phyloP scores from a whole-genome alignment of 1,140 invertebrate genomes.

The Goniozus legneri region DNA sequence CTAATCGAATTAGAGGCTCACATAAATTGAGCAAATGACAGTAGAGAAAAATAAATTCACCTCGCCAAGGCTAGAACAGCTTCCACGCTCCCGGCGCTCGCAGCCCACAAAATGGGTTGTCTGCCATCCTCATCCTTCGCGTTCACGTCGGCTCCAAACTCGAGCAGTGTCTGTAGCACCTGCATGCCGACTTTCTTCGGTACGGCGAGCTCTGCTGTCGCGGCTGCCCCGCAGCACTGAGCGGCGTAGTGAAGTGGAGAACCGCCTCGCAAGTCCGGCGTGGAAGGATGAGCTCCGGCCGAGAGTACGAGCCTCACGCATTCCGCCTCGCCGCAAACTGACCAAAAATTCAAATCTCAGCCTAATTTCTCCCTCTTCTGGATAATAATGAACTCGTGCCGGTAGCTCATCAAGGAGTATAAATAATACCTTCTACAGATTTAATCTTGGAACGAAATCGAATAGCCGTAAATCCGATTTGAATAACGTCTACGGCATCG shows the following conservation, averaged over 20 bases:
- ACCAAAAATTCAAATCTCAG: background rate
- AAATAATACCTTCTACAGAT: no score
- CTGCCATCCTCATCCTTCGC: slow-evolving; percentile 87
- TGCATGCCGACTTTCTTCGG: slow-evolving; percentile 65
- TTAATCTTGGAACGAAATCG: no score
- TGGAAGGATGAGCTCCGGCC: slow-evolving; percentile 77
- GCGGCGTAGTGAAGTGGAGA: slow-evolving; percentile 96
- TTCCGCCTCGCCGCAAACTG: slow-evolving; percentile 87
- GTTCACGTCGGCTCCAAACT: slow-evolving; percentile 76
- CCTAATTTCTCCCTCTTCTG: background rate
- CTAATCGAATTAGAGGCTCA: no score
- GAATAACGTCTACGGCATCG: no score
- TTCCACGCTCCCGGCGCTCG: slow-evolving; percentile 90
- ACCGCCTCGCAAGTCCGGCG: slow-evolving; percentile 89
- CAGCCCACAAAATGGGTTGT: slow-evolving; percentile 93
- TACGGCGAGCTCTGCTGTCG: slow-evolving; percentile 60
- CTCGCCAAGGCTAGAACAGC: slow-evolving; percentile 84
- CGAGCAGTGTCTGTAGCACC: slow-evolving; percentile 80
- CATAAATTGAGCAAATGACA: no score
- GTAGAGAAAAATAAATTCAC: slow-evolving; percentile 48
- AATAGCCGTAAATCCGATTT: no score
- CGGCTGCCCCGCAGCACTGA: slow-evolving; percentile 85
- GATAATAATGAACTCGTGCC: background rate
- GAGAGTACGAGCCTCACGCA: slow-evolving; percentile 80
- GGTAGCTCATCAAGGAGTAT: no score